Conservation (phyloP, 2,888 invertebrate species). For the Agrotis ipsilon region DNA sequence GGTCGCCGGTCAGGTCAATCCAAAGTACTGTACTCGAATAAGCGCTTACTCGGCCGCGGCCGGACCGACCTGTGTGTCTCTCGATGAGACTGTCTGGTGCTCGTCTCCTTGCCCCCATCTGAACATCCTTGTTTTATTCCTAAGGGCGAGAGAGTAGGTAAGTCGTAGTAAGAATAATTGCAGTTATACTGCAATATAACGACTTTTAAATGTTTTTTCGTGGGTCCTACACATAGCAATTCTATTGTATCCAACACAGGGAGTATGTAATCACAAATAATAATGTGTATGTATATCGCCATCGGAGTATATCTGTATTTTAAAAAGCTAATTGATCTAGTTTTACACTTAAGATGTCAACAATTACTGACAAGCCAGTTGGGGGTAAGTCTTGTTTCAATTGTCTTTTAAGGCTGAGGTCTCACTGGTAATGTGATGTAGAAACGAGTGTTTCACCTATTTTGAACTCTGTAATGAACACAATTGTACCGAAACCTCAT, state of each 20-base stretch:
- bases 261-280: slow-evolving; percentile 34
- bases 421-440: not conserved
- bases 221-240: slow-evolving; percentile 44
- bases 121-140: slow-evolving; percentile 35
- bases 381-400: not conserved
- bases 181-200: slow-evolving; percentile 34
- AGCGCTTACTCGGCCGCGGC: slow-evolving; percentile 30
- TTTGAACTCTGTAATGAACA: not conserved
- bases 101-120: slow-evolving; percentile 48
- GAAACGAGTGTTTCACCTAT: not conserved
- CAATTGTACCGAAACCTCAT: not conserved
- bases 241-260: slow-evolving; percentile 41
- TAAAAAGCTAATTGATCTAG: slow-evolving; percentile 16
- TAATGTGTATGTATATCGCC: slow-evolving; percentile 11
- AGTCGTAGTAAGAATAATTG: slow-evolving; percentile 31
- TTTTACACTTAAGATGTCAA: slow-evolving; percentile 16
- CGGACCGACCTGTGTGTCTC: slow-evolving; percentile 26
- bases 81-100: slow-evolving; percentile 47
- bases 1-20: slow-evolving; percentile 40
- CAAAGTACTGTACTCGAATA: slow-evolving; percentile 56
- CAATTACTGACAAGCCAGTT: slow-evolving; percentile 3
- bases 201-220: slow-evolving; percentile 20
- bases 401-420: not conserved
- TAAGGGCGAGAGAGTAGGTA: slow-evolving; percentile 42
- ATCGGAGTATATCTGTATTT: slow-evolving; percentile 23